Conservation (phyloP, 30 jellyfish, hydroid and myxozoan genomes). For the Aurelia coerulea region DNA sequence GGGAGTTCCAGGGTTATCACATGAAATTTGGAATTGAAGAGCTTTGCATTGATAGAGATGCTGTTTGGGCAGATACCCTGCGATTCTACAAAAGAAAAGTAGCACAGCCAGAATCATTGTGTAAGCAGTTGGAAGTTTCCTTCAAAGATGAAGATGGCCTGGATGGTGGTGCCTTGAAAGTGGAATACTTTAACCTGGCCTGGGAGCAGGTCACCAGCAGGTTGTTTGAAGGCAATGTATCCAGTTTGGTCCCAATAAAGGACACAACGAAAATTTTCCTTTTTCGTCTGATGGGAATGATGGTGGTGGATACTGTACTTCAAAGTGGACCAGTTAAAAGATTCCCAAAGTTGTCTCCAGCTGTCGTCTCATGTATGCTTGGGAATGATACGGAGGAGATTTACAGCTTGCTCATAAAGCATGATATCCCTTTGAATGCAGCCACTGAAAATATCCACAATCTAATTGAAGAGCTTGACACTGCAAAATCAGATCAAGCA, state of each 20-base stretch:
- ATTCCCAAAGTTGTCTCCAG: conserved; percentile 22
- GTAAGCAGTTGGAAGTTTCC: too few species aligned
- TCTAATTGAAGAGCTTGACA: too few species aligned
- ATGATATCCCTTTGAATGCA: conserved; percentile 18
- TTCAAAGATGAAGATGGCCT: too few species aligned
- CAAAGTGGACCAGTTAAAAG: conserved; percentile 27
- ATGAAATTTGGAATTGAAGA: too few species aligned
- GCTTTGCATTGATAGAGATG: too few species aligned
- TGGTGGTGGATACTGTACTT: conserved; percentile 21
- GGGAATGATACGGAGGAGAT: conserved; percentile 4
- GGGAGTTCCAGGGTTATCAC: too few species aligned
- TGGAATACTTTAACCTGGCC: conserved; percentile 16
- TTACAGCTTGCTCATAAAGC: neutral
- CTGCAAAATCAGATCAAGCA: neutral
- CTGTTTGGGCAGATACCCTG: too few species aligned
- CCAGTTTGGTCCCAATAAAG: conserved; percentile 39
- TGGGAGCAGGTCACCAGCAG: conserved; percentile 10
- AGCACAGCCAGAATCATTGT: too few species aligned
- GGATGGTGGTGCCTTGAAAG: neutral
- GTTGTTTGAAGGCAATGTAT: neutral
- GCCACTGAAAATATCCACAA: conserved; percentile 18
- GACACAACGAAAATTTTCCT: conserved; percentile 22
- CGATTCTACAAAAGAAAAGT: too few species aligned
- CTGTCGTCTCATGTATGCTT: neutral
- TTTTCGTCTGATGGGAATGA: conserved; percentile 17